Percentiles rank a stretch among this genome's conserved stretches.
phyloP scores from a whole-genome alignment of 2,888 invertebrate genomes.

The Lobophora halterata region DNA sequence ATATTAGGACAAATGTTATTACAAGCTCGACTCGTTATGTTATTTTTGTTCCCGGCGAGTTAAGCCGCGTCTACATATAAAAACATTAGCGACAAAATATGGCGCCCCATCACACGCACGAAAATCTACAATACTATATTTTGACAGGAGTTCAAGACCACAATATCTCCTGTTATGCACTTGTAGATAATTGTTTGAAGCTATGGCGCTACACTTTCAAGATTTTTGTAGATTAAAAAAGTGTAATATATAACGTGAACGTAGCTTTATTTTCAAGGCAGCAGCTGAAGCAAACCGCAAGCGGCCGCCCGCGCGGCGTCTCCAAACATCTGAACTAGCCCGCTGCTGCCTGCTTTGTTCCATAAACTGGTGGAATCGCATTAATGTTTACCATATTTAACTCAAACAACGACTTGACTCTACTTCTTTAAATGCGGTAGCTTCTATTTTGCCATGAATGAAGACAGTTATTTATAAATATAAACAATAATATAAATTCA shows the following conservation, averaged over 20 bases:
- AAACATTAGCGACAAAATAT: slow-evolving; percentile 7
- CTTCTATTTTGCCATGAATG: too few species aligned
- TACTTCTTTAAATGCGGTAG: too few species aligned
- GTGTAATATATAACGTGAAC: slow-evolving; percentile 1
- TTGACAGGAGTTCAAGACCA: too few species aligned
- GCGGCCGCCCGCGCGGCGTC: slow-evolving; percentile 20
- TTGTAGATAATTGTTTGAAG: too few species aligned
- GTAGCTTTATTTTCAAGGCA: slow-evolving; percentile 41
- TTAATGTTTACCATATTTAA: slow-evolving; percentile 1
- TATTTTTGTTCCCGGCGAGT: slow-evolving; percentile 70
- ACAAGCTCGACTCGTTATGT: slow-evolving; percentile 73
- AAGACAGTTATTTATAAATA: too few species aligned
- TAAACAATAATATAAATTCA: too few species aligned
- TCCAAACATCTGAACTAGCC: slow-evolving; percentile 11
- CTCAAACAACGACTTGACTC: too few species aligned
- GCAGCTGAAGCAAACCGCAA: slow-evolving; percentile 38
- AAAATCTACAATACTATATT: too few species aligned
- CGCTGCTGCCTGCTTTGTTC: slow-evolving; percentile 13
- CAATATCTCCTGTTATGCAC: too few species aligned
- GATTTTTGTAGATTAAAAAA: too few species aligned
- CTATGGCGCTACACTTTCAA: too few species aligned
- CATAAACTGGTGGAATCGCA: slow-evolving; percentile 4
- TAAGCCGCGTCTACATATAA: slow-evolving; percentile 29
- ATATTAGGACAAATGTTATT: slow-evolving; percentile 79
- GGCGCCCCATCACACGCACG: too few species aligned